Conservation (phyloP, 2,113 vertebrate species). For the Jacana jacana region DNA sequence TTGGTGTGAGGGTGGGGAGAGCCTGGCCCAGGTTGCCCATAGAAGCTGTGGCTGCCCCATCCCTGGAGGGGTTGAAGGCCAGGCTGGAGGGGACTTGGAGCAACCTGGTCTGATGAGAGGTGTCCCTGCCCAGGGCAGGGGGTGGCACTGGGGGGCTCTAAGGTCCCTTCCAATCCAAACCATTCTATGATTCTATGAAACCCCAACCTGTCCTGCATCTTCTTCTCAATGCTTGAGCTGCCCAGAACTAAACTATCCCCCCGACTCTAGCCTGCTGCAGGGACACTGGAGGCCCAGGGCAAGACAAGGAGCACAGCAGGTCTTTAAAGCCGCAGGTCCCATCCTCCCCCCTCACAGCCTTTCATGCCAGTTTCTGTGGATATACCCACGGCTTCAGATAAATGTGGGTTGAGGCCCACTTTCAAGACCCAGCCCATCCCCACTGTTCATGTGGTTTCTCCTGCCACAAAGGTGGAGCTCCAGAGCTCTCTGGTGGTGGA, state of each 20-base stretch:
- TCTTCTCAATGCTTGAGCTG: neutral
- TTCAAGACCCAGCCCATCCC: neutral
- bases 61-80: no score
- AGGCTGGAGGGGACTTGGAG: no score
- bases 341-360: neutral
- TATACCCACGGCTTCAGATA: neutral
- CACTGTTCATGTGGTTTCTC: neutral
- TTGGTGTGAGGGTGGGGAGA: no score
- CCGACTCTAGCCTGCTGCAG: neutral
- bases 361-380: neutral
- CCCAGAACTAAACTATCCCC: accelerated
- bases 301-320: neutral
- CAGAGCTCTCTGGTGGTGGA: slow-evolving; percentile 21
- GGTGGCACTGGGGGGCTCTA: no score
- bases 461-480: neutral
- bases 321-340: neutral
- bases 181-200: neutral
- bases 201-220: neutral
- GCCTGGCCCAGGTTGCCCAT: no score
- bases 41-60: no score
- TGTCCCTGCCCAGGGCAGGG: no score
- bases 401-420: neutral
- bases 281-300: neutral
- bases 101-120: no score
- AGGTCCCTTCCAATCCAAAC: no score